Conservation (phyloP, 2,888 invertebrate species). For the Stenurella melanura region DNA sequence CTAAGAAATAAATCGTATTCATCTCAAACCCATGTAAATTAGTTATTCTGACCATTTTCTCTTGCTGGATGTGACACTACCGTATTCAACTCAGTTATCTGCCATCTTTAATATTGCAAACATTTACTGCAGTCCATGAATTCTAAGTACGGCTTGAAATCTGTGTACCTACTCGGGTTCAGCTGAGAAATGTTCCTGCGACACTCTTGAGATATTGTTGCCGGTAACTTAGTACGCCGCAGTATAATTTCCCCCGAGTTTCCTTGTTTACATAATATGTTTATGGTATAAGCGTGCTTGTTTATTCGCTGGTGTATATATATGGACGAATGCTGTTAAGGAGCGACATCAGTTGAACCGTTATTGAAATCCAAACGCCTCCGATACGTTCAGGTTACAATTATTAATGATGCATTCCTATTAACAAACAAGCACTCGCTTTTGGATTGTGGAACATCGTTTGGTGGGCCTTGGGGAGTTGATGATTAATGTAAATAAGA, state of each 20-base stretch:
- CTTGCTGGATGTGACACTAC: background rate
- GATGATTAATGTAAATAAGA: too few species aligned
- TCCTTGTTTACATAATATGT: conserved; percentile 73
- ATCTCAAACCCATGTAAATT: background rate
- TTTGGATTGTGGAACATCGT: too few species aligned
- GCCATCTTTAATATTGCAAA: conserved; percentile 56
- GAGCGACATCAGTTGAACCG: conserved; percentile 38
- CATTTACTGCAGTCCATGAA: conserved; percentile 60
- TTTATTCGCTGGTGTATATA: conserved; percentile 58
- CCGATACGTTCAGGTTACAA: background rate
- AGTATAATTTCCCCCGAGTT: conserved; percentile 72
- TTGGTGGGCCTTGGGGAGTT: too few species aligned
- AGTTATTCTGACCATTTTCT: background rate
- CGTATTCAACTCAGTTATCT: conserved; percentile 47
- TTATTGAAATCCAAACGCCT: conserved; percentile 30
- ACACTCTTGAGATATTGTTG: conserved; percentile 65
- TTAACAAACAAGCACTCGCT: background rate
- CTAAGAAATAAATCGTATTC: too few species aligned
- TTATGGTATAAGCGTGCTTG: conserved; percentile 65
- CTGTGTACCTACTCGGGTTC: conserved; percentile 59
- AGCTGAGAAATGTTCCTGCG: conserved; percentile 64
- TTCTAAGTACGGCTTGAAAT: conserved; percentile 59
- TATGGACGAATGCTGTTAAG: conserved; percentile 42
- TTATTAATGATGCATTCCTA: background rate
- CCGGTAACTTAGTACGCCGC: conserved; percentile 60